These are phyloP conservation scores for Nomada ferruginata DNA, from an alignment of 2,888 invertebrate genomes.

Conservation along the genomic window DNA sequence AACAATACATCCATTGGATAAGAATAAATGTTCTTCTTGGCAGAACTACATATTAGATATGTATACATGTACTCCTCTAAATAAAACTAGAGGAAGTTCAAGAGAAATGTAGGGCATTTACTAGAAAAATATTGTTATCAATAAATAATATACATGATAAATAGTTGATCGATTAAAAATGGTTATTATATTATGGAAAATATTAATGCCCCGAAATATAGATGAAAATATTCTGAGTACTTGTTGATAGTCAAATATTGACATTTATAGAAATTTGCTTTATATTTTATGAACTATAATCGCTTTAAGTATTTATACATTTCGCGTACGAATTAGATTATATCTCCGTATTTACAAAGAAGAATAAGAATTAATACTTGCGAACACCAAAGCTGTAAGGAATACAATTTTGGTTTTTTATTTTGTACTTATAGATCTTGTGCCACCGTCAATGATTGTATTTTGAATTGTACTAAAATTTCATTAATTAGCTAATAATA, in stretches of 20 bases:
- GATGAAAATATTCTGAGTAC: constrained; percentile 16
- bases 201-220: constrained; percentile 12
- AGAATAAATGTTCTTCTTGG: constrained; percentile 54
- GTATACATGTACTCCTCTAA: constrained; percentile 15
- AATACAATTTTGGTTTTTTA: constrained; percentile 28
- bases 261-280: constrained; percentile 18
- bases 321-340: constrained; percentile 31
- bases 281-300: constrained; percentile 19
- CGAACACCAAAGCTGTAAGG: constrained; percentile 10
- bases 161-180: constrained; percentile 25
- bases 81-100: constrained; percentile 31
- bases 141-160: constrained; percentile 11
- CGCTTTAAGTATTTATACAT: constrained; percentile 24
- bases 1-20: constrained; percentile 55
- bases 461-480: constrained; percentile 62
- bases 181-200: constrained; percentile 12
- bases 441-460: constrained; percentile 49
- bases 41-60: constrained; percentile 24
- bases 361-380: constrained; percentile 23
- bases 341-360: constrained; percentile 10
- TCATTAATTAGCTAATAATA: constrained; percentile 54
- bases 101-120: constrained; percentile 32
- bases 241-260: constrained; percentile 26
- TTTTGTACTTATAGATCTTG: constrained; percentile 34
- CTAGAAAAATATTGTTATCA: constrained; percentile 28